Base-by-base conservation (phyloP, 2,888 invertebrate species). In the Mythimna ferrago region DNA sequence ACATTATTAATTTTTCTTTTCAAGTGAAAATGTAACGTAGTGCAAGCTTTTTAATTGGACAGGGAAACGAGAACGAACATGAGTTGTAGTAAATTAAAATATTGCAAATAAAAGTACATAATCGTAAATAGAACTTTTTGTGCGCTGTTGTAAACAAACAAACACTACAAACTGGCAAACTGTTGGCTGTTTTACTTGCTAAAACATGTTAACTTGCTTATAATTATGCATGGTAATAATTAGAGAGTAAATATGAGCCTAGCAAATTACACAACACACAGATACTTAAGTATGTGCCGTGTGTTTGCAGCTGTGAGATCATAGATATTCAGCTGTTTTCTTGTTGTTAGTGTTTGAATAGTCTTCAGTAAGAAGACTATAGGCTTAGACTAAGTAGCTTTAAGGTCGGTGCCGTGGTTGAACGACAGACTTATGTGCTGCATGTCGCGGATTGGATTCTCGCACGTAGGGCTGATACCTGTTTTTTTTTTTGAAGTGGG, bases 1-100 rank as follows among this genome's bases (percentile, higher is more conserved):
- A 66, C 83, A 68, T 78, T 76, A 78, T 80, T 76, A 77, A 84
- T 84, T 84, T 78, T 72, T 58, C 62, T 72, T 76, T 72, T 26
- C 54, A 73, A 76, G 60, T 60, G 69, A 69, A 79, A 73, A 78
- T 77, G 61, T 78, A 53, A 78, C 65, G 71, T 32, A 32, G 56
- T 73, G 81, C 69, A 71, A 68, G 35, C 41, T 71, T 79, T 73
- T 76, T 68, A 76, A 82, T 73, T 66, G 65, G 64, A 63, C 51
- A 64, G 56, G 53, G n/a, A 26, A 26, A 26, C 26, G 26, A 26
- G 11, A 32, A 51, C 26, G 10, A 62, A 65, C 32, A 54, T 44
- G 60, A 38, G 44, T 44, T 65, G 60, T 66, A 38, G 32, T 54
- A 19, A 67, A 81, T 67, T 21, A 65, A 67, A 66, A 60, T 32